A percentile compares a stretch with the other conserved stretches of the same genome.
Conservation (phyloP, 1,140 invertebrate genomes). For the Lordiphosa clarofinis region DNA sequence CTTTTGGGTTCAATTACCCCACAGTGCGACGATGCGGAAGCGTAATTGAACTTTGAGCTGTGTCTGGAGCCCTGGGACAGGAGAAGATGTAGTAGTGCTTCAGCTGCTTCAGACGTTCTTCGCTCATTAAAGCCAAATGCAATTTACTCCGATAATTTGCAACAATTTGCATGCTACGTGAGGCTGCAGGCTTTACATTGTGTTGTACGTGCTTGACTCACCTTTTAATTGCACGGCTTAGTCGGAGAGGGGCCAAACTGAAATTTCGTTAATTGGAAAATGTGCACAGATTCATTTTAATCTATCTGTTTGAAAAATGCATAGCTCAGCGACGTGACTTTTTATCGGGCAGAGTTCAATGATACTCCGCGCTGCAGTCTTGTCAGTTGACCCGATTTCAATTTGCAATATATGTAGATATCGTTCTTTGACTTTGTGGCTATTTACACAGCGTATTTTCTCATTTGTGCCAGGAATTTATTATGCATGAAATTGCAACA, state of each 20-base stretch:
- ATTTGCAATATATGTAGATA: slow-evolving; percentile 6
- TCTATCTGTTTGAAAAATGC: slow-evolving; percentile 13
- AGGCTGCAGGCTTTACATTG: slow-evolving; percentile 24
- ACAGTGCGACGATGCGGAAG: slow-evolving; percentile 30
- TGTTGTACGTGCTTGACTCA: slow-evolving; percentile 36
- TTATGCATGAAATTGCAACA: slow-evolving; percentile 65
- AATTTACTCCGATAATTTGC: slow-evolving; percentile 64
- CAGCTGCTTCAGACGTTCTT: slow-evolving; percentile 8
- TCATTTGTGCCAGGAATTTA: slow-evolving; percentile 44
- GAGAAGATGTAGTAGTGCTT: neutral
- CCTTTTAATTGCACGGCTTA: slow-evolving; percentile 58
- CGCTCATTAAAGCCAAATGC: slow-evolving; percentile 56
- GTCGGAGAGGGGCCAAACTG: slow-evolving; percentile 28
- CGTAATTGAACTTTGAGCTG: slow-evolving; percentile 60
- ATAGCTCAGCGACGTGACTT: slow-evolving; percentile 2
- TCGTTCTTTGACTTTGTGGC: no score
- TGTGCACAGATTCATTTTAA: slow-evolving; percentile 38
- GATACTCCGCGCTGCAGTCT: no score
- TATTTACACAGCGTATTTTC: slow-evolving; percentile 1
- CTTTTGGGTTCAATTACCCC: no score
- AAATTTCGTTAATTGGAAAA: slow-evolving; percentile 72
- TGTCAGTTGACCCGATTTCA: slow-evolving; percentile 9
- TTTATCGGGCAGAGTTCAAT: neutral
- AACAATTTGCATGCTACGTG: slow-evolving; percentile 70
- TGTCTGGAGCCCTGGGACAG: no score